Conservation (phyloP, 1,140 invertebrate species). For the Hylaeus volcanicus region DNA sequence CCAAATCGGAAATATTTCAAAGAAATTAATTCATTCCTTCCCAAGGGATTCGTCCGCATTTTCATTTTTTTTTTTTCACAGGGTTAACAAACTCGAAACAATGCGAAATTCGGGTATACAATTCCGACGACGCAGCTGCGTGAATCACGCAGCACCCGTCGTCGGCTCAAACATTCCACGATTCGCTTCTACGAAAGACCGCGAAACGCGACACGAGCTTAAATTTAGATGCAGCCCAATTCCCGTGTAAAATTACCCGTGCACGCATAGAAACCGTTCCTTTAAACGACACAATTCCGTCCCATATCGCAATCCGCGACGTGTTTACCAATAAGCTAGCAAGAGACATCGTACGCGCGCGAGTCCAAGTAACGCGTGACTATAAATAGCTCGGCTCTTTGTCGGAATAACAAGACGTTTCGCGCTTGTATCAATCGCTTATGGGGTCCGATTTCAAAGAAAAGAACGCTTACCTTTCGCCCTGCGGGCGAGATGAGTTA, state of each 20-base stretch:
- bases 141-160: constrained; percentile 20
- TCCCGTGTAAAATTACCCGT: constrained; percentile 16
- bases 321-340: not conserved
- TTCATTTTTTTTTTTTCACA: not conserved
- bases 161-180: constrained; percentile 39
- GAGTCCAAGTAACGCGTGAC: not conserved
- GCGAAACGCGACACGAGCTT: constrained; percentile 49
- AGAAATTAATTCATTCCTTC: no score
- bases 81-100: constrained; percentile 50
- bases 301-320: no score
- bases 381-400: constrained; percentile 18
- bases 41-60: not conserved
- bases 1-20: no score
- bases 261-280: no score
- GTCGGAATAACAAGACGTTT: not conserved
- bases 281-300: not conserved
- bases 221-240: constrained; percentile 47
- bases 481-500: constrained; percentile 73
- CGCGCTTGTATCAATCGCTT: not conserved
- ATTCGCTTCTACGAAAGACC: constrained; percentile 40
- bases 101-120: constrained; percentile 43
- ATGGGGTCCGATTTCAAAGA: not conserved
- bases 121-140: constrained; percentile 27
- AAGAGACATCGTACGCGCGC: not conserved
- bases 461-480: constrained; percentile 70